Percentiles rank a stretch among this genome's conserved stretches.
Evolutionary conservation across 2,797 vertebrate genomes (phyloP).

Genomic region (Catamblyrhynchus diadema): DNA sequence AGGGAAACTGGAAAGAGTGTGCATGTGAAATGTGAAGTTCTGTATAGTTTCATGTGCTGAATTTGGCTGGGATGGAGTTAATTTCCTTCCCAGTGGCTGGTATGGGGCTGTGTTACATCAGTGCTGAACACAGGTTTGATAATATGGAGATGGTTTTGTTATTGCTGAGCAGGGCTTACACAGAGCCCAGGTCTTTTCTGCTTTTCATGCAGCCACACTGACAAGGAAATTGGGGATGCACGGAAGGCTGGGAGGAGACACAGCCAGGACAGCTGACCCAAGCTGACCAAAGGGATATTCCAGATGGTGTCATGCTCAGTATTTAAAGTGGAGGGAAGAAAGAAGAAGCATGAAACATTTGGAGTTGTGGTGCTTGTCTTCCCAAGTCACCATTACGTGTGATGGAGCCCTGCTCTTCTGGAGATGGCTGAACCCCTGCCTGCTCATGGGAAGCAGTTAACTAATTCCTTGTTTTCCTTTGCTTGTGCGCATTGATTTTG

Average conservation of each 20-base stretch:
- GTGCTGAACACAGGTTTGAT: neutral
- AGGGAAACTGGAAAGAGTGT: neutral
- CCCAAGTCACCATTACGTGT: fast-evolving
- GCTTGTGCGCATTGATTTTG: neutral
- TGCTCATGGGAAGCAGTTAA: neutral
- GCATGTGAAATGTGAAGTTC: neutral
- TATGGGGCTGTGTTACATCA: neutral
- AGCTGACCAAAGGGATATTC: neutral
- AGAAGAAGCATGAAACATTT: fast-evolving
- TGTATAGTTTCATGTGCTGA: neutral
- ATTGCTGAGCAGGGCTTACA: neutral
- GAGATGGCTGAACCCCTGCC: neutral
- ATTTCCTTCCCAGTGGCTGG: neutral
- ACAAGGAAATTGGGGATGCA: neutral
- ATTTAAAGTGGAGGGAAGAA: neutral
- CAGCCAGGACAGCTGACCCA: neutral
- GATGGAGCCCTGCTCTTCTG: neutral
- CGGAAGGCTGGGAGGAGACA: fast-evolving
- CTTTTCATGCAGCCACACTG: fast-evolving
- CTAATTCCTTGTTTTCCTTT: neutral
- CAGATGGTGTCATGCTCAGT: neutral
- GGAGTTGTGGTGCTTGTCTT: neutral
- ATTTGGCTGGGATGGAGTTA: neutral
- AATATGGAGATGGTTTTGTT: fast-evolving
- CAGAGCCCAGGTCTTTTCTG: neutral